Percentiles rank a stretch among this genome's conserved stretches.
phyloP scores from a whole-genome alignment of 2,888 invertebrate genomes.

The Endotricha flammealis region DNA sequence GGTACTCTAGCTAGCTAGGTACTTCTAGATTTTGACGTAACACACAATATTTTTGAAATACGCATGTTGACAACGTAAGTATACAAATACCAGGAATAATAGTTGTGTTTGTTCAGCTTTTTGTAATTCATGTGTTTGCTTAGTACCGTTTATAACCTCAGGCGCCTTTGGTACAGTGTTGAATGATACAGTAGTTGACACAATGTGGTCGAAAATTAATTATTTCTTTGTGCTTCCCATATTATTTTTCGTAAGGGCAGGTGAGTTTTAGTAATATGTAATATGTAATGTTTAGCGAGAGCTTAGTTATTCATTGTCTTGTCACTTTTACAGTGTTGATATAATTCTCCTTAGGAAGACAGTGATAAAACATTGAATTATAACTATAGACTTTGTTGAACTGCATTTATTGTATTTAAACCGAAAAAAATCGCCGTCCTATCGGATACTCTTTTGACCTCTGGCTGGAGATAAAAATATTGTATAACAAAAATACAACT shows the following conservation, averaged over 20 bases:
- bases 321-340: no score
- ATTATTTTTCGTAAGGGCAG: conserved; percentile 30
- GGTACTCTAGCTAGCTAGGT: no score
- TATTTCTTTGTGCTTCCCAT: conserved; percentile 31
- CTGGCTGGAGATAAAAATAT: no score
- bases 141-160: conserved; percentile 34
- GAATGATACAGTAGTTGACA: conserved; percentile 34
- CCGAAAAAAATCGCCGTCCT: no score
- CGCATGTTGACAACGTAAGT: conserved; percentile 22
- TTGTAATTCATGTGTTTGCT: conserved; percentile 30
- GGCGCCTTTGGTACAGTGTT: conserved; percentile 30
- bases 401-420: no score
- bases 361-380: no score
- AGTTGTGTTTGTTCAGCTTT: conserved; percentile 48
- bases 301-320: no score
- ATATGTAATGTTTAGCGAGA: no score
- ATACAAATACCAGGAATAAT: conserved; percentile 29
- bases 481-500: no score
- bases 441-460: no score
- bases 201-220: conserved; percentile 31
- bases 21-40: conserved; percentile 6
- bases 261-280: conserved; percentile 28
- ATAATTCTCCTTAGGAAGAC: no score
- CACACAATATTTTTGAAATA: conserved; percentile 21
- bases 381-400: no score